Base-by-base conservation (phyloP, 30 jellyfish, hydroid and myxozoan genomes). In the Mastigias papua region DNA sequence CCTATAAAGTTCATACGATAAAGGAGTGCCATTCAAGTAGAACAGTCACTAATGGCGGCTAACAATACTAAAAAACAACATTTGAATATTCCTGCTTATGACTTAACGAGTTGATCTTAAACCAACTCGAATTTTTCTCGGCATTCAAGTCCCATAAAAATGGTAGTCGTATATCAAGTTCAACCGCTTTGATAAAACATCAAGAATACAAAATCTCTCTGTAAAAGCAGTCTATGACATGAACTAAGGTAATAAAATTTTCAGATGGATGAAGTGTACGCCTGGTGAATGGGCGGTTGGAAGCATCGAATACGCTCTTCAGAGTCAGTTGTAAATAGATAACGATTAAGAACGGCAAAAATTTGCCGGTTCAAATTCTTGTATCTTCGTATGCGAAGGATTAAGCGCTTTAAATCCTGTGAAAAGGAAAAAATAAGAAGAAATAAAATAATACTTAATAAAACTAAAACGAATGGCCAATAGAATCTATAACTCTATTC, bases 241-340 rank as follows among this genome's bases (percentile, higher is more conserved):
- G 4, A 57, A 37, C 23, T 22, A 19, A 57, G 30, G 7, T 57
- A 16, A 57, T 57, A 22, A 57, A 5, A 19, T 16, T 20, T 1
- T 75, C 57, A 94, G 9, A 94, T 96, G 28, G 99, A 80, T 20
- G 99, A 90, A 87, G 93, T 76, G 63, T 61, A 91, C 20, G 98
- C 97, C 80, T 91, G 99, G 68, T 96, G 99, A 23, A 96, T 96
- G 4, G 99, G 99, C 10, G 99, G 99, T 82, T 96, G 99, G 88
- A 96, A 96, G 80, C 99, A 96, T 23, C 99, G 91, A 78, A 96
- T 96, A 7, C 96, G 93, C 73, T 96, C 99, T 23, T 82, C 95
- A n/a, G 96, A 76, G 48, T 96, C 99, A 32, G 95, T 76, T 4
- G 98, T 77, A 34, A 78, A 34, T 77, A 96, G 78, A 68, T 96